Conservation (phyloP, 2,797 vertebrate species). For the Tenualosa ilisha region DNA sequence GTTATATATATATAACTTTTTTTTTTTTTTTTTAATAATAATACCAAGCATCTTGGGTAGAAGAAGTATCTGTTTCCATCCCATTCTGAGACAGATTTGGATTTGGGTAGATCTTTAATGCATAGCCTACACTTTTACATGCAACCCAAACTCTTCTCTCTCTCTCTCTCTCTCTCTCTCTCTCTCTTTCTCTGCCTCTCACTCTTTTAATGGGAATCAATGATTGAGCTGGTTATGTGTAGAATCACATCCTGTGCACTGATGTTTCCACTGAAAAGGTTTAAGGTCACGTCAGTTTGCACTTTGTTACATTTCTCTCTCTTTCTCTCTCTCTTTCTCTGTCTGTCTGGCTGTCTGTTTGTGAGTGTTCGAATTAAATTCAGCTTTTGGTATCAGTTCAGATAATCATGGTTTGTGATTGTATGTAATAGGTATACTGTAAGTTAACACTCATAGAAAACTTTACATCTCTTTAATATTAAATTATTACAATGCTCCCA, state of each 20-base stretch:
- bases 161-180: not conserved
- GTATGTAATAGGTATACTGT: not conserved
- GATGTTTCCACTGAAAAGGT: slow-evolving; percentile 55
- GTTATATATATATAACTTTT: too few species aligned
- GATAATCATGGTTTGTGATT: not conserved
- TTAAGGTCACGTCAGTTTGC: slow-evolving; percentile 64
- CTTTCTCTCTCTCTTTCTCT: not conserved
- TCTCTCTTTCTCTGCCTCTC: slow-evolving; percentile 39
- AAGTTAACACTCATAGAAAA: too few species aligned
- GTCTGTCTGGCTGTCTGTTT: not conserved
- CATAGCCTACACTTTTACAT: slow-evolving; percentile 35
- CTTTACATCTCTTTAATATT: not conserved
- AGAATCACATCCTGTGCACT: slow-evolving; percentile 68
- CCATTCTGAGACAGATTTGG: too few species aligned
- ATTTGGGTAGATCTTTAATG: not conserved
- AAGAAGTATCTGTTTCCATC: too few species aligned
- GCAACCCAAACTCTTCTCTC: slow-evolving; percentile 39
- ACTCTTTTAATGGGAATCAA: slow-evolving; percentile 70
- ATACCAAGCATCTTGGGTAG: too few species aligned
- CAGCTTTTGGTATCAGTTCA: not conserved
- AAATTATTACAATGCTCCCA: too few species aligned
- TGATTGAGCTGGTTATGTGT: slow-evolving; percentile 68
- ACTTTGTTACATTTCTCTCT: slow-evolving; percentile 49
- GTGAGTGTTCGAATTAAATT: not conserved
- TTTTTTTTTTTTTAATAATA: too few species aligned